Evolutionary conservation across 2,888 invertebrate species (phyloP), one percentile per base, ranked within the genome.

Genomic region (Protodeltote pygarga): DNA sequence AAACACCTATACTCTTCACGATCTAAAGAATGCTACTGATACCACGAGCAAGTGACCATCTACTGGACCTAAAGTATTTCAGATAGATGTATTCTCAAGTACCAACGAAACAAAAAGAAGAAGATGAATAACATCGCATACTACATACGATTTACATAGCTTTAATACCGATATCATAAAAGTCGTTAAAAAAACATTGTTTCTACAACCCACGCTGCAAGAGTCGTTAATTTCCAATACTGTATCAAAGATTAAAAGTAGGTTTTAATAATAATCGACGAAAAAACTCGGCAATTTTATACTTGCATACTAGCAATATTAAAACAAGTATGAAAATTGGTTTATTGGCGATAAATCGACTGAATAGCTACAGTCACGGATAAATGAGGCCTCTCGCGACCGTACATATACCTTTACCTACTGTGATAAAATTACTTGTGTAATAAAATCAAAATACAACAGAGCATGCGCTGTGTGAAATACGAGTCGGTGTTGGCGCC

Each of bases 301-400:
- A 60, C 57, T 67, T 68, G 58, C 54, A 67, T 65, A 65, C 63
- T 21, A 58, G 41, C 29, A 8, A 55, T 53, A 13, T 41, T 66
- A 65, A 69, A 72, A 68, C 64, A 62, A 69, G 66, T 65, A 63
- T 65, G 65, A 70, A 65, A 76, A 71, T 52, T 65, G 64, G 68
- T 81, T 80, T 77, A 81, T 76, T 73, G 71, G 57, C 71, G 62
- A 79, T 79, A 80, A 78, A 81, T 80, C 67, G 68, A 53, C 33
- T 55, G 54, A 67, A 77, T 73, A 72, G 58, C 54, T 52, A 49
- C 62, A 61, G 65, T 52, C 64, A 61, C 48, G 68, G 47, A 48
- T 45, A 73, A 52, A 69, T 49, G 62, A 70, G 71, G 66, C 69
- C 70, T 65, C 64, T 64, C 53, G 64, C 47, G 61, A 67, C 59